phyloP scores from a whole-genome alignment of 2,888 invertebrate genomes.

The Stramonita haemastoma region DNA sequence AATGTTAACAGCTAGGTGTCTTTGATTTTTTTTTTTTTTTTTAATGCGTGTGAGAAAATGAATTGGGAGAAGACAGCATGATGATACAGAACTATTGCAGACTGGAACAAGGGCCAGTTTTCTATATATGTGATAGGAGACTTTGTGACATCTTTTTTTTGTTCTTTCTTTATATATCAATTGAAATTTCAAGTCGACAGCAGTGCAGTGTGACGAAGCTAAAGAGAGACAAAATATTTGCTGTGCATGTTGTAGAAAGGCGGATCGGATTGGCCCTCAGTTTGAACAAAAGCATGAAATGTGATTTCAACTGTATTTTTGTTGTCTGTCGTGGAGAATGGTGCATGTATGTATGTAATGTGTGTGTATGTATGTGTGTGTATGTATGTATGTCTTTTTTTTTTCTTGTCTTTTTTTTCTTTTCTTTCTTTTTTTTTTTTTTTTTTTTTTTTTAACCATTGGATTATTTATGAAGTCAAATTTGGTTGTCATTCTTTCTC shows the following conservation, averaged over 20 bases:
- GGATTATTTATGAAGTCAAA: slow-evolving; percentile 18
- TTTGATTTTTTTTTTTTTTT: neutral
- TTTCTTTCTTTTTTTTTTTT: neutral
- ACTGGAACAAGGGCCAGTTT: neutral
- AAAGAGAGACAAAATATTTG: neutral
- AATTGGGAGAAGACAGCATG: neutral
- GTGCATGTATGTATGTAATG: neutral
- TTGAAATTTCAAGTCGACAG: neutral
- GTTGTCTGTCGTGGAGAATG: neutral
- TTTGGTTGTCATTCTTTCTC: slow-evolving; percentile 19
- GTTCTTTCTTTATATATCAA: too few species aligned
- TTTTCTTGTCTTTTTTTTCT: neutral
- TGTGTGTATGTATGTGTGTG: neutral
- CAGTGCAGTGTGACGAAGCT: neutral
- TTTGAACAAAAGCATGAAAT: slow-evolving; percentile 19
- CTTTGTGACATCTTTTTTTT: neutral
- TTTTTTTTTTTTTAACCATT: neutral
- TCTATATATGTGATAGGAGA: neutral
- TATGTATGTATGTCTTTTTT: neutral
- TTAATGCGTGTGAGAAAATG: neutral
- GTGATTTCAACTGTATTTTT: slow-evolving; percentile 7
- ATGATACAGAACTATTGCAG: neutral
- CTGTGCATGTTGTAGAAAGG: neutral
- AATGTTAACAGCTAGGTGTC: too few species aligned
- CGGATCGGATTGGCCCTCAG: neutral